These are phyloP conservation scores for Diuraphis noxia DNA, from an alignment of 1,140 invertebrate genomes.

Conservation along the genomic window DNA sequence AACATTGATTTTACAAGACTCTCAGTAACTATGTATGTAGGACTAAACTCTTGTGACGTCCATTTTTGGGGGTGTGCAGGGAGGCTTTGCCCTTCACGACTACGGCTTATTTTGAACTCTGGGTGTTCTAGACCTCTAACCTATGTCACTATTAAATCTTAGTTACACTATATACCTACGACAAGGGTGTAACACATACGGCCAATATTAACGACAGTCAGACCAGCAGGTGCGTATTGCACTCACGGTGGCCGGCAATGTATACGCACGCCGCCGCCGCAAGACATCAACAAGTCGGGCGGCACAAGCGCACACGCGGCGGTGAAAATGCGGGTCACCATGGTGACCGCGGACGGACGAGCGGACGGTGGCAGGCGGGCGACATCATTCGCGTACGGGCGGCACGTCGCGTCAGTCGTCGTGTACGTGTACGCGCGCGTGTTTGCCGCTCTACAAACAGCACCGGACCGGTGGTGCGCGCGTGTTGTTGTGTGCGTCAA, in stretches of 20 bases:
- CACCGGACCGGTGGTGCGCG: background rate
- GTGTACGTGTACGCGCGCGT: constrained; percentile 48
- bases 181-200: background rate
- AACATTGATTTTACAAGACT: no score
- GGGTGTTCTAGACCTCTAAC: no score
- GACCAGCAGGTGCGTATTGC: background rate
- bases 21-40: no score
- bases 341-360: background rate
- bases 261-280: background rate
- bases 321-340: constrained; percentile 7
- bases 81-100: no score
- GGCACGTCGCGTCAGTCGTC: constrained; percentile 51
- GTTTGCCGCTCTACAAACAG: background rate
- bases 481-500: constrained; percentile 4
- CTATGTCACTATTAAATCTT: no score
- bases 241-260: background rate
- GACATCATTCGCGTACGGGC: constrained; percentile 39
- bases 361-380: background rate
- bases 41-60: no score
- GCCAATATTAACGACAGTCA: background rate
- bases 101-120: no score
- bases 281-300: constrained; percentile 47
- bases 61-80: no score
- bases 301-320: constrained; percentile 29
- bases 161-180: no score